Evolutionary conservation across 2,797 vertebrate species (phyloP).

Genomic region (Netta rufina): DNA sequence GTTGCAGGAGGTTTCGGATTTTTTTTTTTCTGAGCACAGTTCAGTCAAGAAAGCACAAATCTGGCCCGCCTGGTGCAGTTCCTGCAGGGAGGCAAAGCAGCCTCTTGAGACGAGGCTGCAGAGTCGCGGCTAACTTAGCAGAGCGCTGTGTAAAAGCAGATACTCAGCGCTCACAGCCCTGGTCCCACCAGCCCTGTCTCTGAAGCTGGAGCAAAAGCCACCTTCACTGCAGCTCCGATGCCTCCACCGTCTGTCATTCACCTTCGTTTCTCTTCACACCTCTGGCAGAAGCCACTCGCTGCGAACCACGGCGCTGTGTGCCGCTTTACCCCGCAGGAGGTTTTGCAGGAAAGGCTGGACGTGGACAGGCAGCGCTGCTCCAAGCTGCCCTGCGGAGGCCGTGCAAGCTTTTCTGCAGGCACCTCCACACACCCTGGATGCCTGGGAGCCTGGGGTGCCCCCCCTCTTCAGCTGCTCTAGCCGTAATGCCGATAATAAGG

Average conservation of each 20-base stretch:
- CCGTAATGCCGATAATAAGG: constrained; percentile 56
- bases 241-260: rapidly evolving
- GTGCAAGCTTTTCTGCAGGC: neutral
- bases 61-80: neutral
- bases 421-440: neutral
- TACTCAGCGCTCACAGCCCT: rapidly evolving
- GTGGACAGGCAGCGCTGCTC: neutral
- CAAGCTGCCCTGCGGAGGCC: neutral
- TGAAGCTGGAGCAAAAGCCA: neutral
- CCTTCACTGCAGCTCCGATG: neutral
- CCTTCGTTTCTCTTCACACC: rapidly evolving
- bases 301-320: rapidly evolving
- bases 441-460: neutral
- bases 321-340: neutral
- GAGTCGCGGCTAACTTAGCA: neutral
- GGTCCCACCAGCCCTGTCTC: neutral
- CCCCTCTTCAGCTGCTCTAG: constrained; percentile 23
- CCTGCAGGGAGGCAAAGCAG: neutral
- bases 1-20: neutral
- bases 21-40: rapidly evolving
- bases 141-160: rapidly evolving
- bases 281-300: rapidly evolving
- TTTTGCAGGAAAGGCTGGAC: neutral
- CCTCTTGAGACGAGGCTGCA: neutral
- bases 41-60: neutral